Conservation (phyloP, 1,140 invertebrate species). For the Neodiprion virginianus region DNA sequence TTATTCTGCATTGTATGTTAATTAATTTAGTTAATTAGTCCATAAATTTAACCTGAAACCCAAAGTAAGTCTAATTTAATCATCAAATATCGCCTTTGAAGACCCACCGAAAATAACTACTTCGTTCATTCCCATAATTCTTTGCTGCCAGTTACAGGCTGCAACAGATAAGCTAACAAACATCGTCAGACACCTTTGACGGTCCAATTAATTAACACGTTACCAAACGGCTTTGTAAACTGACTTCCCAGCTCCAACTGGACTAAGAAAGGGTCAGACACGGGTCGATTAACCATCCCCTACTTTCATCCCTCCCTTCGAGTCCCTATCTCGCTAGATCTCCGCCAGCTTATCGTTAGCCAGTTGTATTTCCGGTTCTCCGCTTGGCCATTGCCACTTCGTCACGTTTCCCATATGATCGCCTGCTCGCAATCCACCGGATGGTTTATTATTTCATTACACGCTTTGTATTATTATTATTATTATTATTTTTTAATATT, state of each 20-base stretch:
- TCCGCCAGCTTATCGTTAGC: not conserved
- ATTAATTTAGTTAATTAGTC: too few relatives aligned
- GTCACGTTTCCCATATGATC: not conserved
- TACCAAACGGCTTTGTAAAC: not conserved
- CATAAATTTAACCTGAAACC: too few relatives aligned
- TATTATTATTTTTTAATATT: too few relatives aligned
- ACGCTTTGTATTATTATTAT: too few relatives aligned
- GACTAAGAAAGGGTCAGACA: not conserved
- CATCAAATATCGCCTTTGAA: too few relatives aligned
- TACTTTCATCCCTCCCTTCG: not conserved
- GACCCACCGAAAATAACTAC: too few relatives aligned
- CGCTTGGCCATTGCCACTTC: not conserved
- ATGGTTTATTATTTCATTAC: too few relatives aligned
- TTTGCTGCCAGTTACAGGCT: too few relatives aligned
- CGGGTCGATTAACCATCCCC: not conserved
- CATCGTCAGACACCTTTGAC: not conserved
- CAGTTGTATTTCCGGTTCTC: not conserved
- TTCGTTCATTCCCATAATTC: too few relatives aligned
- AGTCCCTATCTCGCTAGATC: conserved; percentile 1
- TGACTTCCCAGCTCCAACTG: not conserved
- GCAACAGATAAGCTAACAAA: not conserved
- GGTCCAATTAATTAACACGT: not conserved
- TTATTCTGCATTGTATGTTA: too few relatives aligned
- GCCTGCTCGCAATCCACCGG: too few relatives aligned
- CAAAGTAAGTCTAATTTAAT: too few relatives aligned